These are phyloP conservation scores for Drosophila austrosaltans DNA, from an alignment of 2,888 invertebrate species.

Conservation along the genomic window DNA sequence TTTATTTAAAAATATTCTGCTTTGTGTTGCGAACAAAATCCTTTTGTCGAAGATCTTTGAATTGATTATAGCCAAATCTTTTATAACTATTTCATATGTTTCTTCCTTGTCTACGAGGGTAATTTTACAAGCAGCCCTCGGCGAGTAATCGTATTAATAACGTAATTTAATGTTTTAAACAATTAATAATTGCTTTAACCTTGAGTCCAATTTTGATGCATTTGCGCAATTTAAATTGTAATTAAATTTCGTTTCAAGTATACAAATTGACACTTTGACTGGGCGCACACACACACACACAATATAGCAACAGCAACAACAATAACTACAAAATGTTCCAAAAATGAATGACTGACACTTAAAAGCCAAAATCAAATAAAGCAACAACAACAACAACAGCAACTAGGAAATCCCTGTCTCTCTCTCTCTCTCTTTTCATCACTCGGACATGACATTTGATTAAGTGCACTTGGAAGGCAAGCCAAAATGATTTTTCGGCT, in stretches of 20 bases:
- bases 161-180: constrained; percentile 11
- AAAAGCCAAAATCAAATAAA: constrained; percentile 41
- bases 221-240: constrained; percentile 31
- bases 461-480: constrained; percentile 45
- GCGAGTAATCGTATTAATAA: constrained; percentile 5
- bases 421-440: neutral
- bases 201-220: constrained; percentile 28
- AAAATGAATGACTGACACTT: constrained; percentile 48
- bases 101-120: too few relatives aligned
- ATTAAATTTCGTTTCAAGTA: constrained; percentile 40
- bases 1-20: too few relatives aligned
- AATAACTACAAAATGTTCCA: neutral
- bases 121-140: neutral
- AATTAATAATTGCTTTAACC: constrained; percentile 34
- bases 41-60: too few relatives aligned
- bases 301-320: constrained; percentile 21
- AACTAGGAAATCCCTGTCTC: constrained; percentile 3
- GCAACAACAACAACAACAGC: constrained; percentile 27
- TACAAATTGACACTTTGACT: constrained; percentile 48
- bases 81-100: too few relatives aligned
- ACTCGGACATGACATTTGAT: constrained; percentile 42
- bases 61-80: too few relatives aligned
- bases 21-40: too few relatives aligned
- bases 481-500: constrained; percentile 21
- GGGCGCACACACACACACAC: constrained; percentile 20